phyloP scores from a whole-genome alignment of 2,113 vertebrate genomes.

The Misgurnus anguillicaudatus region DNA sequence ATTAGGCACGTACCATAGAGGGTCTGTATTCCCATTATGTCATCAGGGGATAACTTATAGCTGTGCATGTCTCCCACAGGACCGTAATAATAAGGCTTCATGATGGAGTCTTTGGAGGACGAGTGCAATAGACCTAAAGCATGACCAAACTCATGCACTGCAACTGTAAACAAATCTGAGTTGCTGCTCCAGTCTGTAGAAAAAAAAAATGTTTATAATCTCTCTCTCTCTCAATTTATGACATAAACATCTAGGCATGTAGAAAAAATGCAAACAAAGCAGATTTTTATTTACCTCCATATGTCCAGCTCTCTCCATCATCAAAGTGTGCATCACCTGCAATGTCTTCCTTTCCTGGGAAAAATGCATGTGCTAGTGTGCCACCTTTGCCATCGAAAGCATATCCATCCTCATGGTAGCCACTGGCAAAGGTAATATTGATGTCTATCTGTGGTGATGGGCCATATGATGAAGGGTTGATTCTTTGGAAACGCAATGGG shows the following conservation, averaged over 20 bases:
- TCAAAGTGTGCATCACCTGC: constrained; percentile 79
- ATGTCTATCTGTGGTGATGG: constrained; percentile 60
- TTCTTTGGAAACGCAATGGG: constrained; percentile 46
- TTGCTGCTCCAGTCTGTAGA: constrained; percentile 59
- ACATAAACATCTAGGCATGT: neutral
- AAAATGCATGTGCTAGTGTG: constrained; percentile 79
- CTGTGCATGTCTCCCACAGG: constrained; percentile 60
- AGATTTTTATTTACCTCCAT: constrained; percentile 35
- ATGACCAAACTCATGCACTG: constrained; percentile 80
- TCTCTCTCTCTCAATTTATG: neutral
- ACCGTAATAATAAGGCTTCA: constrained; percentile 79
- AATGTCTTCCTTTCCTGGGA: constrained; percentile 70
- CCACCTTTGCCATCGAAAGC: constrained; percentile 77
- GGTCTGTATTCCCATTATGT: constrained; percentile 70
- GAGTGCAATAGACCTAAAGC: constrained; percentile 76
- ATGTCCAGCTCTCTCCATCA: constrained; percentile 76
- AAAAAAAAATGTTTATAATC: neutral
- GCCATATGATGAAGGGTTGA: neutral
- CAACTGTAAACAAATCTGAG: constrained; percentile 77
- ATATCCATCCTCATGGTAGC: constrained; percentile 76
- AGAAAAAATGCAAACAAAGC: neutral
- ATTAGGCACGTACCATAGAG: constrained; percentile 69
- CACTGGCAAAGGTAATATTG: constrained; percentile 65
- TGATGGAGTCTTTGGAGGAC: constrained; percentile 72
- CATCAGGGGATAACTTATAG: constrained; percentile 55